Percentiles rank a stretch among this genome's conserved stretches.
These are phyloP conservation scores for Xylocampa areola DNA, from an alignment of 2,888 invertebrate genomes.

Conservation along the genomic window DNA sequence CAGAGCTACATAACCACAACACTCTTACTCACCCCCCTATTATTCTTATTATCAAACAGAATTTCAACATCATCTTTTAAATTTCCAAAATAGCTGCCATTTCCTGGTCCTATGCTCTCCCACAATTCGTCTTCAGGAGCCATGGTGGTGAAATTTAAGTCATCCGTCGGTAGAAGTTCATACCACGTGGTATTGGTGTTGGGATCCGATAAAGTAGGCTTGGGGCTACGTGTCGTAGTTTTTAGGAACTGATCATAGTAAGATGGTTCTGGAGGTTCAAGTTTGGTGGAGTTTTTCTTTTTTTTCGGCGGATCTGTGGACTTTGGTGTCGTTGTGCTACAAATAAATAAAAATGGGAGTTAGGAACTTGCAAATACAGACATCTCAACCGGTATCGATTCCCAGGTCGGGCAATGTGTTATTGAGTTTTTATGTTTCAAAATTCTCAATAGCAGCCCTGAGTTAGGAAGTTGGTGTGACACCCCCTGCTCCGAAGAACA, in stretches of 20 bases:
- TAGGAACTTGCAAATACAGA: no score
- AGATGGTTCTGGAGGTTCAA: constrained; percentile 76
- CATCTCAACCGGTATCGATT: no score
- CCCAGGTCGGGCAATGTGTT: no score
- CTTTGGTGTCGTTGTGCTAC: constrained; percentile 67
- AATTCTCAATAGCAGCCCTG: no score
- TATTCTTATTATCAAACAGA: constrained; percentile 76
- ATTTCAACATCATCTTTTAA: constrained; percentile 85
- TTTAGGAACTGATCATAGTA: constrained; percentile 87
- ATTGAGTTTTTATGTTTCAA: no score
- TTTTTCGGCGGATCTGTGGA: constrained; percentile 60
- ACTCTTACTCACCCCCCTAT: constrained; percentile 69
- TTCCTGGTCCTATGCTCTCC: constrained; percentile 78
- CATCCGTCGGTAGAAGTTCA: constrained; percentile 77
- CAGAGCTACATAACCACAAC: no score
- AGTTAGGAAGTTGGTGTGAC: no score
- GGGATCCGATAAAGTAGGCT: constrained; percentile 62
- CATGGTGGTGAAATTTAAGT: constrained; percentile 71
- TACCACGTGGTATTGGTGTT: constrained; percentile 85
- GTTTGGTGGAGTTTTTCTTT: constrained; percentile 67
- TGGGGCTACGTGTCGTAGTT: constrained; percentile 72
- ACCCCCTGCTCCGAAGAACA: no score
- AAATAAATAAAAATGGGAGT: constrained; percentile 37
- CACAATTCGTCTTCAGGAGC: constrained; percentile 81
- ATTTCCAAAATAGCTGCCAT: constrained; percentile 73